phyloP scores from a whole-genome alignment of 2,113 vertebrate species.

The Coryphaenoides rupestris region DNA sequence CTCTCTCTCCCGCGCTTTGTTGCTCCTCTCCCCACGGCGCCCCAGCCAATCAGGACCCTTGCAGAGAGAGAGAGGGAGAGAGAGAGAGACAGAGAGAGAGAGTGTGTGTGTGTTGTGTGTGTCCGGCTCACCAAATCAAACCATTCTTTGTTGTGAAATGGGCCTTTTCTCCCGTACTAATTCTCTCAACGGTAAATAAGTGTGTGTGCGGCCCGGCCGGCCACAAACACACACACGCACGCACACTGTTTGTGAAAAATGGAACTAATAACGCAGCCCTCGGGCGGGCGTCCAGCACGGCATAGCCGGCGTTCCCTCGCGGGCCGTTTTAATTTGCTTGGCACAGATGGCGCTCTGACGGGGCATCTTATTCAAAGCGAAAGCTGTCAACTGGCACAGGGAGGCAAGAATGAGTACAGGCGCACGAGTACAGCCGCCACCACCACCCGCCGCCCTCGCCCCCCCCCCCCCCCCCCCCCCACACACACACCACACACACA shows the following conservation, averaged over 20 bases:
- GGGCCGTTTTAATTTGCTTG: slow-evolving; percentile 59
- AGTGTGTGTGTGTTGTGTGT: no score
- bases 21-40: slow-evolving; percentile 15
- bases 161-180: not conserved
- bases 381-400: slow-evolving; percentile 53
- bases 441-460: slow-evolving; percentile 21
- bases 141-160: slow-evolving; percentile 18
- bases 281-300: slow-evolving; percentile 41
- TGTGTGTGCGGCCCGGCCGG: not conserved
- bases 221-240: no score
- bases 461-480: slow-evolving; percentile 26
- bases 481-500: no score
- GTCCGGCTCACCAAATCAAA: slow-evolving; percentile 40
- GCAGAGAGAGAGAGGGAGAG: not conserved
- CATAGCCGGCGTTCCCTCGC: slow-evolving; percentile 45
- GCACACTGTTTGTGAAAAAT: slow-evolving; percentile 41
- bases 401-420: slow-evolving; percentile 22
- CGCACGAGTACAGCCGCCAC: slow-evolving; percentile 17
- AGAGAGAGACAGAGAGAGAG: slow-evolving; percentile 7
- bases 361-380: slow-evolving; percentile 63
- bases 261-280: slow-evolving; percentile 44
- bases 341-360: slow-evolving; percentile 70
- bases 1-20: slow-evolving; percentile 25
- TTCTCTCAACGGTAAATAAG: slow-evolving; percentile 5
- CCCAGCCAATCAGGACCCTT: slow-evolving; percentile 30